Percentiles rank a stretch among this genome's conserved stretches.
Conservation (phyloP, 2,797 vertebrate species). For the Pseudomugil tenellus region DNA sequence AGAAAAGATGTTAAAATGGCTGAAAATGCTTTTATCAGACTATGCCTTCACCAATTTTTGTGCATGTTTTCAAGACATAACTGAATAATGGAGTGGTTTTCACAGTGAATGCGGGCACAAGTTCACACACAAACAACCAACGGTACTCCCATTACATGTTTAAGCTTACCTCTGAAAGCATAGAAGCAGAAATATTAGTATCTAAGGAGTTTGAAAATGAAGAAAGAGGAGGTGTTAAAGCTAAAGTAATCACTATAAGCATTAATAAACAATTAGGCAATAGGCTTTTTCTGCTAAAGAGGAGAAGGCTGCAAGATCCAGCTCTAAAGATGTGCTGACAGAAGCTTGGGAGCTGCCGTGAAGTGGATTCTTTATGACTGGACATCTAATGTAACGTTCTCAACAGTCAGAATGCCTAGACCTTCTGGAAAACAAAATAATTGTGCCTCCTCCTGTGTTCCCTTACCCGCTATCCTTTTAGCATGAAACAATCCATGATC, state of each 20-base stretch:
- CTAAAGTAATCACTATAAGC: constrained; percentile 47
- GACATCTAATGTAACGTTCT: background rate
- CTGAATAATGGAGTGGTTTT: constrained; percentile 62
- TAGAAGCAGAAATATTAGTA: constrained; percentile 18
- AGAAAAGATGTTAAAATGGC: constrained; percentile 21
- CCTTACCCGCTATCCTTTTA: constrained; percentile 3
- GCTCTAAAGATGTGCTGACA: constrained; percentile 21
- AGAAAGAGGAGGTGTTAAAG: constrained; percentile 45
- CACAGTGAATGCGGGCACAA: constrained; percentile 12
- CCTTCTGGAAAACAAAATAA: constrained; percentile 5
- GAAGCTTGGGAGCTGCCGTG: background rate
- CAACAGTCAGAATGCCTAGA: background rate
- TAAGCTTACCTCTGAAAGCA: constrained; percentile 50
- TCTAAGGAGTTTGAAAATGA: constrained; percentile 19
- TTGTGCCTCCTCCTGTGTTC: background rate
- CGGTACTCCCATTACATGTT: constrained; percentile 35
- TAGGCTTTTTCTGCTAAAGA: constrained; percentile 26
- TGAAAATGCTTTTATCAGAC: constrained; percentile 10
- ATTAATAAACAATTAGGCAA: constrained; percentile 27
- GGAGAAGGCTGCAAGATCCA: constrained; percentile 30
- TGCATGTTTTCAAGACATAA: constrained; percentile 39
- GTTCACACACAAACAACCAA: constrained; percentile 24
- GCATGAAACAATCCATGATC: constrained; percentile 4
- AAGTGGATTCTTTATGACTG: constrained; percentile 26
- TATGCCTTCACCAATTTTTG: constrained; percentile 23